A percentile compares a stretch with the other conserved stretches of the same genome.
These are phyloP conservation scores for Elanoides forficatus DNA, from an alignment of 2,113 vertebrate species.

Conservation along the genomic window DNA sequence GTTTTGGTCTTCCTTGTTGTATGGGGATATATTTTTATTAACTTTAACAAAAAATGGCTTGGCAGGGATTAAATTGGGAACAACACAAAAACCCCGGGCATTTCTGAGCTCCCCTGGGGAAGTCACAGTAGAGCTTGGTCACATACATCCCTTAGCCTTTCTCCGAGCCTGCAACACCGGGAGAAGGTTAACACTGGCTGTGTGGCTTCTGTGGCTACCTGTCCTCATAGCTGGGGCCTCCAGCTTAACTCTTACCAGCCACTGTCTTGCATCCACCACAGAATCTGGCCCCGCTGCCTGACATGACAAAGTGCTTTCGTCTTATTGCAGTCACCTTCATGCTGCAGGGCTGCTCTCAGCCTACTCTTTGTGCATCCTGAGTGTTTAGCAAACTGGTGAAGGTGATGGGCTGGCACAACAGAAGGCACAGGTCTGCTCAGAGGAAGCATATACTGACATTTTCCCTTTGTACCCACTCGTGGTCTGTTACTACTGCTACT, in stretches of 20 bases:
- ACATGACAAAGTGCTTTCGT: fast-evolving
- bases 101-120: neutral
- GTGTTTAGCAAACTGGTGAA: neutral
- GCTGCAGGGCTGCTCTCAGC: neutral
- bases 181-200: neutral
- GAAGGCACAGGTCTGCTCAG: neutral
- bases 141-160: neutral
- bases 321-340: neutral
- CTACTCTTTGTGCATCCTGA: neutral
- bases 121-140: neutral
- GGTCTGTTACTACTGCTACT: neutral
- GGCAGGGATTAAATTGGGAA: neutral
- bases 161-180: neutral
- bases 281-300: neutral
- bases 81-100: neutral
- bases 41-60: neutral
- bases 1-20: neutral
- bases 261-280: too few relatives aligned
- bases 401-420: neutral
- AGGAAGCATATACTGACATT: fast-evolving
- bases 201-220: neutral
- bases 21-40: neutral
- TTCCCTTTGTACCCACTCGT: neutral
- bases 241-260: neutral
- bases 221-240: neutral